Conservation (phyloP, 2,888 invertebrate genomes). For the Laothoe populi region DNA sequence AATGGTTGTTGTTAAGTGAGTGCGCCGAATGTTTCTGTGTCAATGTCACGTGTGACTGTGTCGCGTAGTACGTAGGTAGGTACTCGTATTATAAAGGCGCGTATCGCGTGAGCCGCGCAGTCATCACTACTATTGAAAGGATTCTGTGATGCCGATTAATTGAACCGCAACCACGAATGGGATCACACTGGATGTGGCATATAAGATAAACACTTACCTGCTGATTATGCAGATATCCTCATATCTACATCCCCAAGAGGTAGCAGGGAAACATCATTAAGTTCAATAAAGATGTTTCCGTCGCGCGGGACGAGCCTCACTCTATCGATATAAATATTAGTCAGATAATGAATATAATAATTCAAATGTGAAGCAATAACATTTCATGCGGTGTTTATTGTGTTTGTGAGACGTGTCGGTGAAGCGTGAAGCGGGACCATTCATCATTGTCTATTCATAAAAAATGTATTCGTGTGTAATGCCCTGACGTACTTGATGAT, state of each 20-base stretch:
- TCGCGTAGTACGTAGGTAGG: background rate
- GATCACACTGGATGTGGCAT: background rate
- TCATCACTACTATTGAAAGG: conserved; percentile 55
- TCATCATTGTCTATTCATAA: conserved; percentile 10
- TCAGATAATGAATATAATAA: too few species aligned
- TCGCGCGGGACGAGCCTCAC: too few species aligned
- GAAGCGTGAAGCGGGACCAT: too few species aligned
- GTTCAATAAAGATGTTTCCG: background rate
- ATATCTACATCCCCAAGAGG: too few species aligned
- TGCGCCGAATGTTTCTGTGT: background rate
- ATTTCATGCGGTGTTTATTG: too few species aligned
- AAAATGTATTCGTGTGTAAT: background rate
- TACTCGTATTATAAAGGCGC: background rate
- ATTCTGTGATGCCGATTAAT: conserved; percentile 51
- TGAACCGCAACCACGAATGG: conserved; percentile 12
- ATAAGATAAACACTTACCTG: background rate
- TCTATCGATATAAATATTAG: too few species aligned
- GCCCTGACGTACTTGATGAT: background rate
- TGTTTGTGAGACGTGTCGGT: background rate
- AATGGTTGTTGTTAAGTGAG: too few species aligned
- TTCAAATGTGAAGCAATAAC: too few species aligned
- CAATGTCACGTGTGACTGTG: background rate
- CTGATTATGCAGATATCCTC: too few species aligned
- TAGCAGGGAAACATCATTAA: too few species aligned
- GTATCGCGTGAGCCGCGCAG: conserved; percentile 31